Conservation (phyloP, 2,797 vertebrate genomes). For the Malacoraja senta region DNA sequence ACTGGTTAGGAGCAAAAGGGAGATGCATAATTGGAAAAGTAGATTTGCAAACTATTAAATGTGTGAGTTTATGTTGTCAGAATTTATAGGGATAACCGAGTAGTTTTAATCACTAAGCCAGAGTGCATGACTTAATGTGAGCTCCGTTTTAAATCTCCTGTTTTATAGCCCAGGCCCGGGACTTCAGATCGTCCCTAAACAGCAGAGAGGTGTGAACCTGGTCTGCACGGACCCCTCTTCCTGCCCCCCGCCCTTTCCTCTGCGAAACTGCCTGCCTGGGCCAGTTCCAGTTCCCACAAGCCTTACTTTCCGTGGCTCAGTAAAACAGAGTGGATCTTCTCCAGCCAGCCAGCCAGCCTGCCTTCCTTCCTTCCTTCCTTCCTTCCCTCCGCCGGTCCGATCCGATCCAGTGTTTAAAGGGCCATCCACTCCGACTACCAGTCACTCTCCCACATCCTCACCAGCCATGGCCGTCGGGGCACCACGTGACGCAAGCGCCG, state of each 20-base stretch:
- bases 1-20: not conserved
- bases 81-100: not conserved
- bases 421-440: not conserved
- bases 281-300: not conserved
- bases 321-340: not conserved
- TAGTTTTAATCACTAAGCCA: not conserved
- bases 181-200: too few species aligned
- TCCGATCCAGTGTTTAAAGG: not conserved
- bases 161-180: not conserved
- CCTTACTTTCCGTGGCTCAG: conserved; percentile 2
- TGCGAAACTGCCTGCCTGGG: too few species aligned
- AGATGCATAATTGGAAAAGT: too few species aligned
- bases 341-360: too few species aligned
- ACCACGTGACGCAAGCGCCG: not conserved
- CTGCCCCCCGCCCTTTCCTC: not conserved
- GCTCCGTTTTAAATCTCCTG: not conserved
- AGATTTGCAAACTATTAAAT: not conserved
- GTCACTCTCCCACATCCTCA: not conserved
- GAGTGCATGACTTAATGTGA: not conserved
- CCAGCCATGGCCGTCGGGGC: not conserved
- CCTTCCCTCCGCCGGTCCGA: not conserved
- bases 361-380: not conserved
- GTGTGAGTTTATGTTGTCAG: not conserved
- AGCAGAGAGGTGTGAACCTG: not conserved
- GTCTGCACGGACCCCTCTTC: not conserved